Base-by-base conservation (phyloP, 1,140 invertebrate genomes). In the Drosophila paulistorum region DNA sequence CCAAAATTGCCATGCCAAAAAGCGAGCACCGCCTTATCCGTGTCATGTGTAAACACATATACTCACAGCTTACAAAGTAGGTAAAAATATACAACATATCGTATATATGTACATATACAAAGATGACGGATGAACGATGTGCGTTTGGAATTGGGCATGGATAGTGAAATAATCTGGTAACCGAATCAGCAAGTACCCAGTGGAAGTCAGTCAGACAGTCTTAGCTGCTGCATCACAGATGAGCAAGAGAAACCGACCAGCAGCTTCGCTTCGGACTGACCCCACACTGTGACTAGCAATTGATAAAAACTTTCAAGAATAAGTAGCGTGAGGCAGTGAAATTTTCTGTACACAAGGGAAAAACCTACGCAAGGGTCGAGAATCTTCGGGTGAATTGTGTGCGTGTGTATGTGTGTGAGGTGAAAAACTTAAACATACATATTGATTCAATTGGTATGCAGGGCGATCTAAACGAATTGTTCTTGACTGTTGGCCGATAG, bases 401-500 rank as follows among this genome's bases (percentile, higher is more conserved):
- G 71, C 59, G 79, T 70, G 76, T 57, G 67, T 77, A 54, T 72
- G 58, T 39, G 20, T 81, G 67, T 66, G 72, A 57, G 59, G 65
- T 74, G 74, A 77, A 70, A 80, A 89, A 86, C 79, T 89, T 83
- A 86, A 86, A 80, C 80, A 77, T 76, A 79, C 51, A 51, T 51
- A 51, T 51, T 71, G 77, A 42, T 68, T 67, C 81, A 77, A 70
- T 64, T 65, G 58, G 30, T 48, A 55, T 60, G 71, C 75, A 48
- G 58, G 41, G 30, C 59, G 41, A 51, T 68, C 66, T 95, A 99
- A 84, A 99, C 95, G 87, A 98, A 96, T 93, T 99, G 98, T 93
- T 98, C 97, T 62, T 95, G 94, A 90, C 97, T 96, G 74, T 95
- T 97, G 1, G 96, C 97, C 35, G 97, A 97, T 3, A 99, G 92